Percentiles rank a stretch among this genome's conserved stretches.
These are phyloP conservation scores for Isichthys henryi DNA, from an alignment of 2,113 vertebrate genomes.

Conservation along the genomic window DNA sequence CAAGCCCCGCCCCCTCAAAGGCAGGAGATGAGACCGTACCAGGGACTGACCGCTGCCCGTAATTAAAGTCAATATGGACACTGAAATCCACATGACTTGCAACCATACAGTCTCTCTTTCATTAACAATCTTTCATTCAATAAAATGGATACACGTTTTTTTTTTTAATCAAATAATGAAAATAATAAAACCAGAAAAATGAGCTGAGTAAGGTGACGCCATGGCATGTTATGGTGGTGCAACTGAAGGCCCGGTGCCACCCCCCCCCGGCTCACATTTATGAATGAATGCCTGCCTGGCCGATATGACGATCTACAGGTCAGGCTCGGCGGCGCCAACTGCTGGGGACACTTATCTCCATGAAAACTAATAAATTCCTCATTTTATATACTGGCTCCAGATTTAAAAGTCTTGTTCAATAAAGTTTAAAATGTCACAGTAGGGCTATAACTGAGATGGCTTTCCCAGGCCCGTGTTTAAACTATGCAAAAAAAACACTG, in stretches of 20 bases:
- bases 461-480: conserved; percentile 82
- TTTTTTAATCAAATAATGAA: not conserved
- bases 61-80: not conserved
- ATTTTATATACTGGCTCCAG: conserved; percentile 94
- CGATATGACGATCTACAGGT: conserved; percentile 54
- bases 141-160: too few species aligned
- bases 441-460: conserved; percentile 87
- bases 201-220: not conserved
- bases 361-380: conserved; percentile 91
- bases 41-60: not conserved
- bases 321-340: conserved; percentile 70
- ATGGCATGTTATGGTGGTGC: conserved; percentile 32
- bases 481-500: conserved; percentile 71
- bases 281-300: conserved; percentile 33
- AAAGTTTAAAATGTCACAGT: conserved; percentile 97
- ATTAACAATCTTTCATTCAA: not conserved
- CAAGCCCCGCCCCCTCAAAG: not conserved
- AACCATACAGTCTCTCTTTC: not conserved
- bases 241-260: conserved; percentile 48
- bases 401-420: conserved; percentile 96
- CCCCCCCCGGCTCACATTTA: conserved; percentile 43
- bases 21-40: not conserved
- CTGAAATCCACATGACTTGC: not conserved
- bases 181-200: not conserved
- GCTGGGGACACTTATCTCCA: conserved; percentile 76